Evolutionary conservation across 2,113 vertebrate species (phyloP).

Genomic region (Pleuronectes platessa): DNA sequence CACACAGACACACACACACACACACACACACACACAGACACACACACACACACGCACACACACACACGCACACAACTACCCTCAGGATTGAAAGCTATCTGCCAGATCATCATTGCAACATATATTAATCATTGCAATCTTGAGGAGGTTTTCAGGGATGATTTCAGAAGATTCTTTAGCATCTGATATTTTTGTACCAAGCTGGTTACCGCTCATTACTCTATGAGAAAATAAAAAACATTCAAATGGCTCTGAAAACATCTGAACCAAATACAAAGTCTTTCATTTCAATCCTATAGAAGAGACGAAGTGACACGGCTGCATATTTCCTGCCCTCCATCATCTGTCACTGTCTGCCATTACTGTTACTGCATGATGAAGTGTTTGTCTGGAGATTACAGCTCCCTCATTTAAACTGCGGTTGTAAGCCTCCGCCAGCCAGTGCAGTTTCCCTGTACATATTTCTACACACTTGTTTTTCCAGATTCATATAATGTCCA

Average conservation of each 20-base stretch:
- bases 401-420: neutral
- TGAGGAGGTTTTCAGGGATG: slow-evolving; percentile 23
- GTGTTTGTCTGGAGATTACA: slow-evolving; percentile 47
- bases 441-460: too few species aligned
- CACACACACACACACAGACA: slow-evolving; percentile 22
- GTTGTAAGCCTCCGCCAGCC: neutral
- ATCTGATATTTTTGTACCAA: slow-evolving; percentile 15
- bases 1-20: neutral
- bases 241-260: slow-evolving; percentile 6
- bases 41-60: slow-evolving; percentile 48
- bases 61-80: slow-evolving; percentile 31
- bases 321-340: slow-evolving; percentile 39
- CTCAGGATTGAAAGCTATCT: slow-evolving; percentile 43
- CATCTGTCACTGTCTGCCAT: slow-evolving; percentile 33
- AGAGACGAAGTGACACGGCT: neutral
- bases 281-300: slow-evolving; percentile 2
- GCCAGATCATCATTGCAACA: slow-evolving; percentile 62
- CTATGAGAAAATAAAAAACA: slow-evolving; percentile 58
- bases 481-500: too few species aligned
- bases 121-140: slow-evolving; percentile 49
- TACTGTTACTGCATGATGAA: slow-evolving; percentile 25
- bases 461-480: too few species aligned
- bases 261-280: neutral
- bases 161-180: slow-evolving; percentile 42
- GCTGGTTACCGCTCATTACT: slow-evolving; percentile 36